Base-by-base conservation (phyloP, 1,140 invertebrate species). In the Trichonephila inaurata region DNA sequence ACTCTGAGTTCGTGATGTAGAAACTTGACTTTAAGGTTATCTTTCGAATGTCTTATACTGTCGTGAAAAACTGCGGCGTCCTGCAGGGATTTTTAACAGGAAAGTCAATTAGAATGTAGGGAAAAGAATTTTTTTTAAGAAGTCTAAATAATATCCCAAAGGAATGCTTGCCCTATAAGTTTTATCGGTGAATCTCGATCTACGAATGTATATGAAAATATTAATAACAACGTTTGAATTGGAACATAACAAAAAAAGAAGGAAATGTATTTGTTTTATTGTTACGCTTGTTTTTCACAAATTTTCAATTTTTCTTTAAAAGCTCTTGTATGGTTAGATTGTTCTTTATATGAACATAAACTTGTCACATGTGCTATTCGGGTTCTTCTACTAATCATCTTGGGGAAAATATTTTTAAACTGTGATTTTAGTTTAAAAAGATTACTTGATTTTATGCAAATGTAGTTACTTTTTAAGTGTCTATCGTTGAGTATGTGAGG, bases 1-100 rank as follows among this genome's bases (percentile, higher is more conserved):
- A 82, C 16, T 64, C n/a, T 72, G 12, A 77, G 44, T n/a, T 89
- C 89, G 89, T 91, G 69, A 82, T 14, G 21, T n/a, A 21, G 21
- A 64, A 66, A 89, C 58, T 60, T 40, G 33, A 33, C 62, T 89
- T 69, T 33, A 89, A 40, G n/a, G 58, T 69, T 61, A 61, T 40
- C 62, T 44, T 28, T 89, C 58, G n/a, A 87, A 61, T 33, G 85
- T 61, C 85, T 87, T 64, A 33, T 7, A 19, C 44, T 19, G 60
- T 87, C 28, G 40, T 64, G 10, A 51, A 51, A 51, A 51, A 44
- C 81, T 21, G 16, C 81, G 44, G 44, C 28, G 28, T n/a, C 4
- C 24, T 19, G 24, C 2, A 87, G 24, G 60, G 58, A 87, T 87
- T 87, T 87, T 87, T 19, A 87, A 64, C 19, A 62, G 61, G n/a